phyloP scores from a whole-genome alignment of 2,797 vertebrate species.

The Enteromius treurensis region DNA sequence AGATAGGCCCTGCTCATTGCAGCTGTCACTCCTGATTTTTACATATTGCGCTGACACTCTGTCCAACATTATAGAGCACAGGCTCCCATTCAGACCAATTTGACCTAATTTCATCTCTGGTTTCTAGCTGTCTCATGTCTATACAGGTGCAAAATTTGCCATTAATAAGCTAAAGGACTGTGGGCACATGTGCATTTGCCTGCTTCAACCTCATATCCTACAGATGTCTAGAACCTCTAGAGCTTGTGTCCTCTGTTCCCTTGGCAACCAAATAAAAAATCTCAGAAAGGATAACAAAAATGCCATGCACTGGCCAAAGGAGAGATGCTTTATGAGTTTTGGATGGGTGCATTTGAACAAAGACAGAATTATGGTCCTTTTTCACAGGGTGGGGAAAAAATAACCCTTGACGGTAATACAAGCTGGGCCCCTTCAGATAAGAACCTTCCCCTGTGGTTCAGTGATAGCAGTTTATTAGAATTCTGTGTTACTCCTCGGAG shows the following conservation, averaged over 20 bases:
- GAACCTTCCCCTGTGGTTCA: slow-evolving; percentile 55
- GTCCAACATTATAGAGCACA: slow-evolving; percentile 47
- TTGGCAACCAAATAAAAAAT: slow-evolving; percentile 60
- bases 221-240: slow-evolving; percentile 37
- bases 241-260: slow-evolving; percentile 53
- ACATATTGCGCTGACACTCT: slow-evolving; percentile 48
- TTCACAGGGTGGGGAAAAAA: slow-evolving; percentile 36
- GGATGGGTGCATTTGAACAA: slow-evolving; percentile 56
- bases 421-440: slow-evolving; percentile 68
- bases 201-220: slow-evolving; percentile 31
- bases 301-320: slow-evolving; percentile 32
- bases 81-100: slow-evolving; percentile 53
- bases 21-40: slow-evolving; percentile 66
- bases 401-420: slow-evolving; percentile 56
- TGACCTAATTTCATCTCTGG: slow-evolving; percentile 58
- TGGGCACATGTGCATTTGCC: background rate
- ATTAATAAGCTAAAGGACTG: slow-evolving; percentile 24
- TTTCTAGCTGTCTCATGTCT: slow-evolving; percentile 21
- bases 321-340: slow-evolving; percentile 61
- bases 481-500: slow-evolving; percentile 45
- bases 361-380: slow-evolving; percentile 52
- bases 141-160: slow-evolving; percentile 53
- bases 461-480: slow-evolving; percentile 63
- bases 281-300: slow-evolving; percentile 46
- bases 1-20: slow-evolving; percentile 61